Conservation (phyloP, 2,797 vertebrate genomes). For the Danio kyathit region DNA sequence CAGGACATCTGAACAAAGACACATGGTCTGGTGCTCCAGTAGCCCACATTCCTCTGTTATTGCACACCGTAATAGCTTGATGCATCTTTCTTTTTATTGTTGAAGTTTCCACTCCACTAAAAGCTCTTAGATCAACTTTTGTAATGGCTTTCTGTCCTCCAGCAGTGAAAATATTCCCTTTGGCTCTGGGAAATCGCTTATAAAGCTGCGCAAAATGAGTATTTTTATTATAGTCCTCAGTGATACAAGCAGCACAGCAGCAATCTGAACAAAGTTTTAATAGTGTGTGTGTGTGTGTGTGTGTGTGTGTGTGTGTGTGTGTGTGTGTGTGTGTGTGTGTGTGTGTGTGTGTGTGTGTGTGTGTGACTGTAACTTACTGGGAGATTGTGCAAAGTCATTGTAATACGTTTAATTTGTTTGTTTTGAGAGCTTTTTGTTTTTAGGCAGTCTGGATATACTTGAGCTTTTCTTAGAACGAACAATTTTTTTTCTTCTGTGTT, state of each 20-base stretch:
- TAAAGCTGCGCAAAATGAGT: conserved; percentile 26
- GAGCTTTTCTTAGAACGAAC: too few relatives aligned
- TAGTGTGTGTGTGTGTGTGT: too few relatives aligned
- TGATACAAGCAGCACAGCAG: neutral
- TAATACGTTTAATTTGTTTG: neutral
- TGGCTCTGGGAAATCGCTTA: conserved; percentile 40
- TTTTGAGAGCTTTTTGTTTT: neutral
- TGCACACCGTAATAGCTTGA: conserved; percentile 26
- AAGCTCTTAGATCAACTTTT: conserved; percentile 39
- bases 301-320: too few relatives aligned
- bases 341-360: too few relatives aligned
- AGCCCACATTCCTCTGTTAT: conserved; percentile 53
- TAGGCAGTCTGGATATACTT: neutral
- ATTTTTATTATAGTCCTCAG: neutral
- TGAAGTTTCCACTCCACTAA: conserved; percentile 32
- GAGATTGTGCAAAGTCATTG: neutral
- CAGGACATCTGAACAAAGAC: conserved; percentile 53
- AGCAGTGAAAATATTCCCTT: conserved; percentile 44
- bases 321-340: too few relatives aligned
- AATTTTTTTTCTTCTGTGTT: too few relatives aligned
- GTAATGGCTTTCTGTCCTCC: conserved; percentile 40
- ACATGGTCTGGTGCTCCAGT: conserved; percentile 36
- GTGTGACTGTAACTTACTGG: neutral
- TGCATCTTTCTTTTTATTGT: conserved; percentile 51
- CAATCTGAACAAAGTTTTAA: neutral